Evolutionary conservation across 1,140 invertebrate genomes (phyloP).

Genomic region (Musca domestica): DNA sequence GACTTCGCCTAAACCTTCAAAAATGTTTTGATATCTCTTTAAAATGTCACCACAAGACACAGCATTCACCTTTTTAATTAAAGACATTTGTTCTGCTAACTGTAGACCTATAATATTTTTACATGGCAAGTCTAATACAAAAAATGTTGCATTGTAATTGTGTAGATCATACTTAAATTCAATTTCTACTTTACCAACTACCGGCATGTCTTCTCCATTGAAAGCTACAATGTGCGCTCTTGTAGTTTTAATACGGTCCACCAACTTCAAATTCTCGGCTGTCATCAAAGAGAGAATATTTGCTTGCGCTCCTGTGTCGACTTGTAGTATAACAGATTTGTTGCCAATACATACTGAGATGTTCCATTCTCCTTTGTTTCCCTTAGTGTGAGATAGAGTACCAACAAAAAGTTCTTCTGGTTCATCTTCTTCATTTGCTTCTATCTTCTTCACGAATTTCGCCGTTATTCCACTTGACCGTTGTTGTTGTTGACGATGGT

Average conservation of each 20-base stretch:
- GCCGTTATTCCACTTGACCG: too few species aligned
- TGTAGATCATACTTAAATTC: slow-evolving; percentile 4
- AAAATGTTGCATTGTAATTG: slow-evolving; percentile 15
- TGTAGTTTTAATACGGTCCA: slow-evolving; percentile 19
- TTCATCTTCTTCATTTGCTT: not conserved
- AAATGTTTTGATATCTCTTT: slow-evolving; percentile 5
- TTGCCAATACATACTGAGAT: too few species aligned
- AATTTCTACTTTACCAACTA: slow-evolving; percentile 21
- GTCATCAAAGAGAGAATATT: not conserved
- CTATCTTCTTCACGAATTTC: not conserved
- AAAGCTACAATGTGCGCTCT: slow-evolving; percentile 23
- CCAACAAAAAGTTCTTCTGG: not conserved
- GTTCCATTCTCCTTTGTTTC: too few species aligned
- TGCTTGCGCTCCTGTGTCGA: too few species aligned
- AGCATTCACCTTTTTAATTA: slow-evolving; percentile 10
- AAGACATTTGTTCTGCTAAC: not conserved
- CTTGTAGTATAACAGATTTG: too few species aligned
- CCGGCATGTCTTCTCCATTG: slow-evolving; percentile 24
- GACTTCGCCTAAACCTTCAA: slow-evolving; percentile 5
- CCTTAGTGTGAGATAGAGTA: not conserved
- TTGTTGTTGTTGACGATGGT: too few species aligned
- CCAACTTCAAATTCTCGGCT: not conserved
- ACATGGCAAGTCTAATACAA: slow-evolving; percentile 18
- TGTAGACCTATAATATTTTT: slow-evolving; percentile 10
- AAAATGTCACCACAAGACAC: not conserved